Evolutionary conservation across 2,113 vertebrate species (phyloP).

Genomic region (Oncorhynchus keta): DNA sequence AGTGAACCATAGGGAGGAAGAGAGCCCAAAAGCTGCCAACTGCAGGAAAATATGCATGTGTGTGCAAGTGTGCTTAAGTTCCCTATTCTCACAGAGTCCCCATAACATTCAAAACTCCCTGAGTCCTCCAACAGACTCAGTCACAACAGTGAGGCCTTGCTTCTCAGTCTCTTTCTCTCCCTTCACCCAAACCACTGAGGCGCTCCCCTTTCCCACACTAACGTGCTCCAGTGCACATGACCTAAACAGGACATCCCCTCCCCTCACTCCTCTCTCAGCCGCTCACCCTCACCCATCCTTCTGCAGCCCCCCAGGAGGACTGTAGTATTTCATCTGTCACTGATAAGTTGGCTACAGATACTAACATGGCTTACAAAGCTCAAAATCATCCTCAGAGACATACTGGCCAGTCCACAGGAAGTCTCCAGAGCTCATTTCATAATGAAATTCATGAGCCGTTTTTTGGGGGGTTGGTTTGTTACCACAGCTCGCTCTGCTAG

Average conservation of each 20-base stretch:
- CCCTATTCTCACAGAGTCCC: background rate
- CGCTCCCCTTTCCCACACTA: slow-evolving; percentile 66
- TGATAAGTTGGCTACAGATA: background rate
- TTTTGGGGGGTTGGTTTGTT: background rate
- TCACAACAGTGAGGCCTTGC: background rate
- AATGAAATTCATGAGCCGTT: background rate
- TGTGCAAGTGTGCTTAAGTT: background rate
- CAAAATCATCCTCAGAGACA: slow-evolving; percentile 2
- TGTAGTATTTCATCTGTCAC: slow-evolving; percentile 4
- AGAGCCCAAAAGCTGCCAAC: too few relatives aligned
- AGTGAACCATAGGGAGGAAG: too few relatives aligned
- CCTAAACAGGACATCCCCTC: slow-evolving; percentile 67
- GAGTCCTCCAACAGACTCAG: background rate
- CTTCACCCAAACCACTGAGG: slow-evolving; percentile 19
- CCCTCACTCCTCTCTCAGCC: slow-evolving; percentile 34
- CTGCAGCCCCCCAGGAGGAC: background rate
- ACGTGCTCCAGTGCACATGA: slow-evolving; percentile 53
- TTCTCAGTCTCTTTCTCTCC: background rate
- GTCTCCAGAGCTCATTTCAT: background rate
- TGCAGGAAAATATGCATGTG: background rate
- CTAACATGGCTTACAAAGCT: background rate
- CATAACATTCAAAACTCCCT: background rate
- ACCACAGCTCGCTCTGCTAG: too few relatives aligned
- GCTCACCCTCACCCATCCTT: slow-evolving; percentile 7
- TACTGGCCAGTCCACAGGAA: background rate